These are phyloP conservation scores for Volucella bombylans DNA, from an alignment of 2,888 invertebrate species.

Conservation along the genomic window DNA sequence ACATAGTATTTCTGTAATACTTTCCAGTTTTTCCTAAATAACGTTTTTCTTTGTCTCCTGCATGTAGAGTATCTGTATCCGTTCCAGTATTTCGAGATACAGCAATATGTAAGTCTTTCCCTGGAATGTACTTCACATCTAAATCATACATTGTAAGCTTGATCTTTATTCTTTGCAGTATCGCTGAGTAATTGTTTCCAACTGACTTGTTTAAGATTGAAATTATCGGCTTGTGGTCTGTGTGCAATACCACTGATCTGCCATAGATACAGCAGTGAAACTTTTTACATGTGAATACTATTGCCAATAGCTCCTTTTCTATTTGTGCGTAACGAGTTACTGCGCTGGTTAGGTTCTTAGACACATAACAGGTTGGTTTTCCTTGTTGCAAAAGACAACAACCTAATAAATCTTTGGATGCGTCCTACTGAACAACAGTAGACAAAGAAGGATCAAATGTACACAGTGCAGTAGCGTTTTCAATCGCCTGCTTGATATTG, in stretches of 20 bases:
- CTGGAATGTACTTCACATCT: conserved; percentile 19
- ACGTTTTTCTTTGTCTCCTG: too few species aligned
- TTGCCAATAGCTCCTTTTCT: conserved; percentile 68
- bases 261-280: conserved; percentile 78
- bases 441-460: conserved; percentile 15
- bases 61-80: too few species aligned
- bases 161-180: conserved; percentile 75
- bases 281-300: conserved; percentile 75
- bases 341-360: conserved; percentile 48
- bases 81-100: neutral
- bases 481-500: conserved; percentile 56
- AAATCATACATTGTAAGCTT: conserved; percentile 74
- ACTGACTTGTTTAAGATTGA: conserved; percentile 75
- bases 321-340: conserved; percentile 70
- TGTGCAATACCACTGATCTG: conserved; percentile 71
- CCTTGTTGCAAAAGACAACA: too few species aligned
- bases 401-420: conserved; percentile 51
- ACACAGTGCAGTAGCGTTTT: conserved; percentile 47
- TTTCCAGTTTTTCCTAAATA: too few species aligned
- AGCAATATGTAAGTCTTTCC: conserved; percentile 20
- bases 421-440: conserved; percentile 41
- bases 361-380: conserved; percentile 9
- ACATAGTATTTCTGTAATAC: too few species aligned
- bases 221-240: conserved; percentile 77
- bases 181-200: conserved; percentile 70